Evolutionary conservation across 2,113 vertebrate genomes (phyloP).

Genomic region (Pseudorhombus dupliciocellatus): DNA sequence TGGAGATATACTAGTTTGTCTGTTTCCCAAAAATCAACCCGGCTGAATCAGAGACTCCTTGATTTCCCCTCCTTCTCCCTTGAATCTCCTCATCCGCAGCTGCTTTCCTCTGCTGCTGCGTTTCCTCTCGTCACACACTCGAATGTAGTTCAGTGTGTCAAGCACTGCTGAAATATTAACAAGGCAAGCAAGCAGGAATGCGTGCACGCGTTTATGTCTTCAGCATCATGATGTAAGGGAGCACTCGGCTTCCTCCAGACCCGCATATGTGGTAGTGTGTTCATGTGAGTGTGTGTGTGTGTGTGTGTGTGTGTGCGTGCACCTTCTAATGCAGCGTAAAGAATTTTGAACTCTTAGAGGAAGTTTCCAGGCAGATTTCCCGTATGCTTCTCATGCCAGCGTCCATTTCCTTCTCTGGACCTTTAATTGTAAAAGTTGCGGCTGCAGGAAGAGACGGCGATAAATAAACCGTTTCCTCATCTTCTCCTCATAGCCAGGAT

Average conservation of each 20-base stretch:
- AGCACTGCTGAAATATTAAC: conserved; percentile 79
- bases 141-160: conserved; percentile 82
- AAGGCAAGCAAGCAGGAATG: conserved; percentile 33
- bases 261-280: conserved; percentile 3
- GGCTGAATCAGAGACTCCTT: conserved; percentile 29
- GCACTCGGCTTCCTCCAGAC: conserved; percentile 14
- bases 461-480: conserved; percentile 58
- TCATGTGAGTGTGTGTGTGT: neutral
- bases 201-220: conserved; percentile 26
- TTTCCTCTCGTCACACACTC: conserved; percentile 17
- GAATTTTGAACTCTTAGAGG: neutral
- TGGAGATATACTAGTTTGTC: conserved; percentile 32
- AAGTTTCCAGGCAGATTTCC: neutral
- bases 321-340: neutral
- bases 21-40: conserved; percentile 47
- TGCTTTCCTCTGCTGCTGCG: conserved; percentile 31
- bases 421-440: conserved; percentile 15
- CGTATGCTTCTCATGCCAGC: neutral
- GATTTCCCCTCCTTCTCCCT: neutral
- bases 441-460: conserved; percentile 39
- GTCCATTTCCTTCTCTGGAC: neutral
- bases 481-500: conserved; percentile 30
- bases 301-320: neutral
- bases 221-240: conserved; percentile 30
- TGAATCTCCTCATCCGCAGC: conserved; percentile 28